Evolutionary conservation across 2,797 vertebrate genomes (phyloP).

Genomic region (Sebastes diaconus): DNA sequence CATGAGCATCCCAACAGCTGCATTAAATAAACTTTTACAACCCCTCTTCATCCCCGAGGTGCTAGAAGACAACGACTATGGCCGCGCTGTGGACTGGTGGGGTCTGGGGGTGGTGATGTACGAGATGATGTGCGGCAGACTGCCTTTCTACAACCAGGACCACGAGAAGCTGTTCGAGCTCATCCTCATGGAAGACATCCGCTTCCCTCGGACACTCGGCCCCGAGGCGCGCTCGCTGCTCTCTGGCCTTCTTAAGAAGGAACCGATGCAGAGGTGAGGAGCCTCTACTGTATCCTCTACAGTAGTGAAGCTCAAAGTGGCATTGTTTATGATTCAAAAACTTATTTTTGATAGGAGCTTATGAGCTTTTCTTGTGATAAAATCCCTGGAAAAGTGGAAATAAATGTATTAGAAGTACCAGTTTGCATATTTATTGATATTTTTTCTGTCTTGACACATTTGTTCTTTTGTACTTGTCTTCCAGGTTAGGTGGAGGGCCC

Average conservation of each 20-base stretch:
- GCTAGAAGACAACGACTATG: constrained; percentile 96
- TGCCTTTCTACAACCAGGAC: constrained; percentile 98
- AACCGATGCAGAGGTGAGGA: constrained; percentile 91
- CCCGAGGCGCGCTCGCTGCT: constrained; percentile 92
- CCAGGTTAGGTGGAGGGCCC: constrained; percentile 93
- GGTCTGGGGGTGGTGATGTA: constrained; percentile 98
- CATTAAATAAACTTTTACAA: not conserved
- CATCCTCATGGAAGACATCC: constrained; percentile 97
- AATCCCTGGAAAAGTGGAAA: not conserved
- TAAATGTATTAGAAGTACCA: not conserved
- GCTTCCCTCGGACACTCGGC: constrained; percentile 94
- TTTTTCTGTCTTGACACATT: not conserved
- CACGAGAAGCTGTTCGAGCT: constrained; percentile 98
- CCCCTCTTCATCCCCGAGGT: constrained; percentile 78
- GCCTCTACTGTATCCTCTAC: not conserved
- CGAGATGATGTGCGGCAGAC: constrained; percentile 97
- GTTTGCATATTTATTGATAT: not conserved
- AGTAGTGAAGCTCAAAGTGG: not conserved
- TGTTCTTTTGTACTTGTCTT: not conserved
- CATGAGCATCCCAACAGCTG: not conserved
- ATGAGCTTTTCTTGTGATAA: not conserved
- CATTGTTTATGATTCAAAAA: not conserved
- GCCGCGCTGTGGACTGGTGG: constrained; percentile 98
- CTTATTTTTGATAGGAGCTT: not conserved
- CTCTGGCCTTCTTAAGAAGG: constrained; percentile 95